These are phyloP conservation scores for Montifringilla adamsi DNA, from an alignment of 2,113 vertebrate genomes.

Conservation along the genomic window DNA sequence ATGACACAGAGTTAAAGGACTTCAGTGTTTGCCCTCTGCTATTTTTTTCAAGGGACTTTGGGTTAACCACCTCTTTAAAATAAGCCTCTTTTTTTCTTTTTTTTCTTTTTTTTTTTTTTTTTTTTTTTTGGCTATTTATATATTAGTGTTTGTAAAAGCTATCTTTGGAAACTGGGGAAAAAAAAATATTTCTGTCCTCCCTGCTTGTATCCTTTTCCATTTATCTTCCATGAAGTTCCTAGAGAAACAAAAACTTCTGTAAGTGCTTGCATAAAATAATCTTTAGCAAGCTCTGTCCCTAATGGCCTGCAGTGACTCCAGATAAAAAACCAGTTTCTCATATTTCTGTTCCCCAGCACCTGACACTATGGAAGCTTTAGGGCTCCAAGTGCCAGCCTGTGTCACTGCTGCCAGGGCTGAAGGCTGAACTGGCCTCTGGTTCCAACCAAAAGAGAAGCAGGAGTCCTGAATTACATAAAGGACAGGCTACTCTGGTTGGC, in stretches of 20 bases:
- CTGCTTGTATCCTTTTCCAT: constrained; percentile 5
- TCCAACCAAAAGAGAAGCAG: not conserved
- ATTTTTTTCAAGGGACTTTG: not conserved
- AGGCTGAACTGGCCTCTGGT: not conserved
- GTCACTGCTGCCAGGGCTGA: not conserved
- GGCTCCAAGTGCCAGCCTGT: not conserved
- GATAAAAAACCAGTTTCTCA: not conserved
- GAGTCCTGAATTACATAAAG: not conserved
- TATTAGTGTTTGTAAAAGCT: constrained; percentile 9
- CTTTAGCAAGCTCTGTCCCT: not conserved
- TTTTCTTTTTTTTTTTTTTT: too few relatives aligned
- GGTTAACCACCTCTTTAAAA: constrained; percentile 31
- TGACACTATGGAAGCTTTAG: not conserved
- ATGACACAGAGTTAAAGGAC: constrained; percentile 30
- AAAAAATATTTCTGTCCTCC: not conserved
- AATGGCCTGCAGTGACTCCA: not conserved
- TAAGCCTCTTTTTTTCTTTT: not conserved
- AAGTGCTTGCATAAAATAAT: not conserved
- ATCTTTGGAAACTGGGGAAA: not conserved
- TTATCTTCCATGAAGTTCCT: constrained; percentile 8
- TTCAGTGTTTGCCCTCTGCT: constrained; percentile 22
- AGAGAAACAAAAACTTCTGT: constrained; percentile 11
- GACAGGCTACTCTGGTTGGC: not conserved
- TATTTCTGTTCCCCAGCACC: not conserved
- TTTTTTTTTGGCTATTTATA: not conserved